These are phyloP conservation scores for Pangasius macronema DNA, from an alignment of 2,797 vertebrate species.

Conservation along the genomic window DNA sequence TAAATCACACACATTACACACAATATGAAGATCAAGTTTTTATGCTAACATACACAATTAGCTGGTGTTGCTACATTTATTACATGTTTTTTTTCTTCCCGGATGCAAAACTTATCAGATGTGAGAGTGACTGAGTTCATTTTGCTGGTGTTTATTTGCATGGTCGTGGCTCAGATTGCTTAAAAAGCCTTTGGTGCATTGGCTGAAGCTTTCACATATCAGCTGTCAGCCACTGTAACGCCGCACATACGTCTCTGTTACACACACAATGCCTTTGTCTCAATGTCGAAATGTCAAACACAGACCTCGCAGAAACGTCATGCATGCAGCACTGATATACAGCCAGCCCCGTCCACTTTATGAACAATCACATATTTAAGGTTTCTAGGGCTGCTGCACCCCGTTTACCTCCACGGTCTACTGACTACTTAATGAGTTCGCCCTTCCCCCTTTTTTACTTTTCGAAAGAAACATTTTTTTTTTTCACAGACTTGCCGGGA, in stretches of 20 bases:
- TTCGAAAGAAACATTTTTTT: too few relatives aligned
- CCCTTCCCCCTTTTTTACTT: too few relatives aligned
- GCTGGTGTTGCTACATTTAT: constrained; percentile 39
- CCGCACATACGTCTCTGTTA: constrained; percentile 21
- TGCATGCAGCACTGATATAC: background rate
- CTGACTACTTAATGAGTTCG: too few relatives aligned
- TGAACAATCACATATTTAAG: constrained; percentile 26
- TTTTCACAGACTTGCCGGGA: constrained; percentile 30
- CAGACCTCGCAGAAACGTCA: background rate
- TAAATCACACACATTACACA: too few relatives aligned
- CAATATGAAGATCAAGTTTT: too few relatives aligned
- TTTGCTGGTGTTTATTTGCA: constrained; percentile 29
- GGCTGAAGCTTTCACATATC: background rate
- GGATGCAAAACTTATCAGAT: background rate
- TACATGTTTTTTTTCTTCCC: constrained; percentile 6
- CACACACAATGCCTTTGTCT: background rate
- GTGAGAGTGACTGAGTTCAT: constrained; percentile 21
- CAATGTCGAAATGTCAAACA: constrained; percentile 7
- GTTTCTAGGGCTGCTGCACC: constrained; percentile 12
- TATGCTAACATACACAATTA: too few relatives aligned
- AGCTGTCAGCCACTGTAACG: background rate
- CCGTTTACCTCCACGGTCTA: too few relatives aligned
- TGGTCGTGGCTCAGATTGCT: background rate
- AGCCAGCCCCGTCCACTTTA: constrained; percentile 25
- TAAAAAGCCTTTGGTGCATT: background rate